Base-by-base conservation (phyloP, 2,113 vertebrate species). In the Perca flavescens region DNA sequence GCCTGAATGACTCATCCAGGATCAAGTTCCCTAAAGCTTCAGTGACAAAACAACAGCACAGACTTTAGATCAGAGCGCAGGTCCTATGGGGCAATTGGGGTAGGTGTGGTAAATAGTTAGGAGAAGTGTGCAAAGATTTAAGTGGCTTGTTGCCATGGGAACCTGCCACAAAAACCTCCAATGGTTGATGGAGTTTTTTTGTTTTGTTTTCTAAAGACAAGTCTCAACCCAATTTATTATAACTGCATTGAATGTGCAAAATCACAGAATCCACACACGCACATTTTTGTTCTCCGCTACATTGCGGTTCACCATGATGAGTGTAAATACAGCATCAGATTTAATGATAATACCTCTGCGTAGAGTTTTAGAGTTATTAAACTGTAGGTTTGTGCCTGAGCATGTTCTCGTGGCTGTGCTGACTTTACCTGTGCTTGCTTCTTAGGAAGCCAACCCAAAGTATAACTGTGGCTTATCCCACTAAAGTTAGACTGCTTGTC, bases 41-140 rank as follows among this genome's bases (percentile, higher is more conserved):
- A 52, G 57, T 15, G 68, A 54, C 65, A 80, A 71, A 79, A 67
- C 22, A 28, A 60, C 58, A 76, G 43, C 36, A 17, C 53, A 54
- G 70, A 78, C 73, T 88, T 80, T 28, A 69, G 87, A 80, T 80
- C 84, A 79, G 50, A 79, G 60, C 11, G 57, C 69, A 85, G 72
- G 84, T 88, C 85, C 49, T 83, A 36, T 61, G 56, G 65, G 76
- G 83, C 80, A 84, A 82, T 73, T 86, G 62, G 83, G 77, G 43
- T 56, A 87, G 91, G 88, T 87, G 91, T 88, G 87, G 87, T 89
- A 82, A 84, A 64, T 74, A 79, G 43, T 86, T 64, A 74, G 31
- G 31, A 76, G 78, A 86, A 87, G 80, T 79, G 64, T 81, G 78
- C 87, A 82, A 22, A 84, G 75, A 84, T 82, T 83, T 87, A 85